phyloP scores from a whole-genome alignment of 1,140 invertebrate genomes.

The Metopolophium dirhodum region DNA sequence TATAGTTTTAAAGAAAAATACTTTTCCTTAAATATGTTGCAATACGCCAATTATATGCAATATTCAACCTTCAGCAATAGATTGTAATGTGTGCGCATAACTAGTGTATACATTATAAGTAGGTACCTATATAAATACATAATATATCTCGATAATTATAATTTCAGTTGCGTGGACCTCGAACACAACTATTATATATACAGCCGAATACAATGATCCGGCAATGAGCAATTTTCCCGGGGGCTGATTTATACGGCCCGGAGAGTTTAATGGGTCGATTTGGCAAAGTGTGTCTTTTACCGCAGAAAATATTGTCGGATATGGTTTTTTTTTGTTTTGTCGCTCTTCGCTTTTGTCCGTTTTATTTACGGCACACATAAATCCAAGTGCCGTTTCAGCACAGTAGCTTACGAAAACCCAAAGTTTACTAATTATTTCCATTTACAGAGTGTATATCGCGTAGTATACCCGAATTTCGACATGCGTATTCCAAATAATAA shows the following conservation, averaged over 20 bases:
- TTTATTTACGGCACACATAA: neutral
- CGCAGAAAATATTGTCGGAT: conserved; percentile 22
- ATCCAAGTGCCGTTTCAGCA: neutral
- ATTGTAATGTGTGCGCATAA: neutral
- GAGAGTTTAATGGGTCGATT: conserved; percentile 19
- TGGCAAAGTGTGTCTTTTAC: conserved; percentile 18
- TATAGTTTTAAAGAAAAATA: neutral
- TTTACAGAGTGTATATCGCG: neutral
- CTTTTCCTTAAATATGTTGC: neutral
- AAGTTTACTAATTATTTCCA: conserved; percentile 23
- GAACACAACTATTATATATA: neutral
- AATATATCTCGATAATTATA: neutral
- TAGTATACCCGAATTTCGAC: neutral
- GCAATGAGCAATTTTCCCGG: neutral
- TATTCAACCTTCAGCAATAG: neutral
- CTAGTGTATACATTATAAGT: too few relatives aligned
- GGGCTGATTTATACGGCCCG: neutral
- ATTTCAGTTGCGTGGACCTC: neutral
- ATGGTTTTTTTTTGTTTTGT: neutral
- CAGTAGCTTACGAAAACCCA: neutral
- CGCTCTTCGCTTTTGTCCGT: neutral
- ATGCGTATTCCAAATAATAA: neutral
- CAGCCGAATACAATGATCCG: neutral
- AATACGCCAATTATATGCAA: neutral
- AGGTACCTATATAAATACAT: too few relatives aligned